A percentile compares a stretch with the other conserved stretches of the same genome.
phyloP scores from a whole-genome alignment of 1,140 invertebrate species.

The Drosophila neocordata region DNA sequence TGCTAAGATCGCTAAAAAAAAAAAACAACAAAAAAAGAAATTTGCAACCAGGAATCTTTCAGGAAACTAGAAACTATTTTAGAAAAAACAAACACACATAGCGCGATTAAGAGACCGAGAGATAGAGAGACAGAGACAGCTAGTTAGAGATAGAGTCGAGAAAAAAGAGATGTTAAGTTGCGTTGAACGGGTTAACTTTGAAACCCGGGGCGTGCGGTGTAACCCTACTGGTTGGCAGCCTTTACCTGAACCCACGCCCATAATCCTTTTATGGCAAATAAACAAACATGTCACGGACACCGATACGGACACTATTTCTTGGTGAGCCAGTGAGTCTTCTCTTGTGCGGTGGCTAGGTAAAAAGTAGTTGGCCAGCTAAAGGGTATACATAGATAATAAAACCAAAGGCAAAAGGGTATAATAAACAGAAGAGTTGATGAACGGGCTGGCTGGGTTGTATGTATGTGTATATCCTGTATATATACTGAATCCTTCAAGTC shows the following conservation, averaged over 20 bases:
- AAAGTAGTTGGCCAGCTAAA: slow-evolving; percentile 41
- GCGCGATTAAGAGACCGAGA: neutral
- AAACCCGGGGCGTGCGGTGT: slow-evolving; percentile 46
- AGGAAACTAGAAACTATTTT: slow-evolving; percentile 37
- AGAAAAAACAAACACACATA: slow-evolving; percentile 2
- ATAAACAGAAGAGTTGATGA: slow-evolving; percentile 69
- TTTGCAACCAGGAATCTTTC: neutral
- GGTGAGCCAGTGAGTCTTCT: too few species aligned
- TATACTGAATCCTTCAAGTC: slow-evolving; percentile 1
- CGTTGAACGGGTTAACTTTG: slow-evolving; percentile 61
- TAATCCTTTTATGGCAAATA: slow-evolving; percentile 81
- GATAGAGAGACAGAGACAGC: too few species aligned
- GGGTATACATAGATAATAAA: slow-evolving; percentile 7
- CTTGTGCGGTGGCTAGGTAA: slow-evolving; percentile 42
- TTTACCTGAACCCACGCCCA: slow-evolving; percentile 71
- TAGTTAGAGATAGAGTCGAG: neutral
- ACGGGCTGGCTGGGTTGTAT: slow-evolving; percentile 17
- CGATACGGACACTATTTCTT: neutral
- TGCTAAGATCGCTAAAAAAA: slow-evolving; percentile 3
- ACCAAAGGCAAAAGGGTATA: slow-evolving; percentile 54
- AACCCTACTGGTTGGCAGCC: slow-evolving; percentile 42
- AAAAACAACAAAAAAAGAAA: too few species aligned
- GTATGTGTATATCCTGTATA: too few species aligned
- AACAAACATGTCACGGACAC: slow-evolving; percentile 71
- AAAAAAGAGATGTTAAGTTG: neutral